Evolutionary conservation across 2,113 vertebrate species (phyloP).

Genomic region (Drymodes brunneopygia): DNA sequence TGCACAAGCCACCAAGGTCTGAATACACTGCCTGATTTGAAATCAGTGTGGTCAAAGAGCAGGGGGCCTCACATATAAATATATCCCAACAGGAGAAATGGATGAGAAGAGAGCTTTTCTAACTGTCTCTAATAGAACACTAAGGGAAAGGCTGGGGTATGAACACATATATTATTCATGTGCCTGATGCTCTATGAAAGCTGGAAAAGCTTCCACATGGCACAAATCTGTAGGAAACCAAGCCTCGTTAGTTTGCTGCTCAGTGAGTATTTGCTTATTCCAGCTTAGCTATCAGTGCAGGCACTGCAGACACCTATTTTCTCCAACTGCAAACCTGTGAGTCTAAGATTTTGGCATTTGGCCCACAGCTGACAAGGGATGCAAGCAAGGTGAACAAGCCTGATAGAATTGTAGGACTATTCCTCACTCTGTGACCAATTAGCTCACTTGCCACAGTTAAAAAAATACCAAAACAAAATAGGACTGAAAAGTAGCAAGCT

Average conservation of each 20-base stretch:
- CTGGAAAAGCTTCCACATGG: not conserved
- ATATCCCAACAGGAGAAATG: not conserved
- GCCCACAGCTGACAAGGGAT: not conserved
- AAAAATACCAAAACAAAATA: not conserved
- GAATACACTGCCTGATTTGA: not conserved
- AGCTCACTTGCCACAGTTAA: not conserved
- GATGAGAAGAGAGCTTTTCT: not conserved
- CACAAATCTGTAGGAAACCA: not conserved
- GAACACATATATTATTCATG: conserved; percentile 26
- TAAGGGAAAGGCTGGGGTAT: not conserved
- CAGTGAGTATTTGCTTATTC: conserved; percentile 3
- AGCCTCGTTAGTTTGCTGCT: not conserved
- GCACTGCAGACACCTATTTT: not conserved
- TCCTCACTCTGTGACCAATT: not conserved
- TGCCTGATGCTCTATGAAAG: not conserved
- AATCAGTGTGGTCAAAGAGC: not conserved
- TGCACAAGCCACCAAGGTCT: not conserved
- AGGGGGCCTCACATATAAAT: not conserved
- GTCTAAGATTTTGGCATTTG: not conserved
- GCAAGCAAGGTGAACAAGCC: not conserved
- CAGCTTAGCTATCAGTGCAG: not conserved
- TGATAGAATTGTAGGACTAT: not conserved
- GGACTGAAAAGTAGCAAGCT: not conserved
- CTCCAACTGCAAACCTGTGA: not conserved
- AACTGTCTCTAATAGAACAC: not conserved